These are phyloP conservation scores for Alectoris magna DNA, from an alignment of 2,797 vertebrate species.

Conservation along the genomic window DNA sequence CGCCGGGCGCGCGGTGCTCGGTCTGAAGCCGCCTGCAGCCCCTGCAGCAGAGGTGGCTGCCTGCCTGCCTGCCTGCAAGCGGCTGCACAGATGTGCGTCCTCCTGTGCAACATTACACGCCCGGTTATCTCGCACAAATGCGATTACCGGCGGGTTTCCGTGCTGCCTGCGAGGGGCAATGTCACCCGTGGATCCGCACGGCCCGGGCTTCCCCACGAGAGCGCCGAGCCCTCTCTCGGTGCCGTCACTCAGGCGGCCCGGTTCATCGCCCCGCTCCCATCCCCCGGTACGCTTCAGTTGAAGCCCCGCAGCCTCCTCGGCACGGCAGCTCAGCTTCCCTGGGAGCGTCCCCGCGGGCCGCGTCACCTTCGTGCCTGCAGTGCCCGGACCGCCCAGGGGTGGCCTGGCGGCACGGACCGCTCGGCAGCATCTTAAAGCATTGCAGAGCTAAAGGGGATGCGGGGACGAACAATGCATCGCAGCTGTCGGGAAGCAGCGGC, in stretches of 20 bases:
- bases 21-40: not conserved
- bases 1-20: not conserved
- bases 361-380: constrained; percentile 4
- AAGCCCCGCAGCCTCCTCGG: not conserved
- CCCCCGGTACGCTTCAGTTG: not conserved
- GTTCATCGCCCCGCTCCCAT: not conserved
- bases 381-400: not conserved
- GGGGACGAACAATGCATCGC: not conserved
- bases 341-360: too few species aligned
- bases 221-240: too few species aligned
- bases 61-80: not conserved
- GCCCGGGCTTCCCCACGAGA: not conserved
- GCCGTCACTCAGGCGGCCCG: too few species aligned
- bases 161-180: not conserved
- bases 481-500: not conserved
- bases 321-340: too few species aligned
- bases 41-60: not conserved
- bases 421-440: not conserved
- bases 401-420: not conserved
- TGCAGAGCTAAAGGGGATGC: not conserved
- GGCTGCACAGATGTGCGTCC: not conserved
- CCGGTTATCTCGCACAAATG: not conserved
- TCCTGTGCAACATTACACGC: too few species aligned
- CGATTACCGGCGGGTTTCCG: too few species aligned
- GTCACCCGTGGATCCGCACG: too few species aligned